phyloP scores from a whole-genome alignment of 30 jellyfish, hydroid and myxozoan genomes.

The Hydractinia echinata region DNA sequence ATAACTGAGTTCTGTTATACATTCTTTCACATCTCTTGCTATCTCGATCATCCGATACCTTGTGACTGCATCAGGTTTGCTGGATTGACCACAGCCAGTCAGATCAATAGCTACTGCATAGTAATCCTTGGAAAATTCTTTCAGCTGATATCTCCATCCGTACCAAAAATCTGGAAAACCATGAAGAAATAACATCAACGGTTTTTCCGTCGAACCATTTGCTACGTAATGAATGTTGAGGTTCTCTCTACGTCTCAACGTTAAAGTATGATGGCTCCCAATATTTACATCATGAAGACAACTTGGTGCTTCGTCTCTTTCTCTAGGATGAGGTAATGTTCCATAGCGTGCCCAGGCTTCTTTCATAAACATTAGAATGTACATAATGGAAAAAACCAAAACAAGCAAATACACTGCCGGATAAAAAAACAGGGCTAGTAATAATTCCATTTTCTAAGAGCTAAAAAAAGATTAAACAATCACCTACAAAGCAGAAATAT shows the following conservation, averaged over 20 bases:
- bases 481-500: no score
- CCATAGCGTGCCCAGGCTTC: neutral
- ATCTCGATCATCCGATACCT: neutral
- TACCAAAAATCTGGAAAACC: constrained; percentile 39
- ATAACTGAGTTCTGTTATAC: constrained; percentile 18
- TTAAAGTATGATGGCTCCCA: constrained; percentile 13
- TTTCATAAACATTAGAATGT: neutral
- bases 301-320: constrained; percentile 5
- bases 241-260: neutral
- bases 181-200: constrained; percentile 27
- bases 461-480: no score
- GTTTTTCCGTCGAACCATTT: constrained; percentile 8
- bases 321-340: neutral
- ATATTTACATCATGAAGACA: constrained; percentile 2
- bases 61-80: constrained; percentile 4
- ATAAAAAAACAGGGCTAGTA: no score
- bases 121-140: constrained; percentile 16
- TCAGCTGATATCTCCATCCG: constrained; percentile 18
- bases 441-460: no score
- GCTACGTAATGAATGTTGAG: constrained; percentile 28
- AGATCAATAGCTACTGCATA: constrained; percentile 22
- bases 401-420: neutral
- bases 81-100: constrained; percentile 37
- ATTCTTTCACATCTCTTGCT: constrained; percentile 28
- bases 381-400: neutral